Evolutionary conservation across 2,888 invertebrate genomes (phyloP).

Genomic region (Halocaridina rubra): DNA sequence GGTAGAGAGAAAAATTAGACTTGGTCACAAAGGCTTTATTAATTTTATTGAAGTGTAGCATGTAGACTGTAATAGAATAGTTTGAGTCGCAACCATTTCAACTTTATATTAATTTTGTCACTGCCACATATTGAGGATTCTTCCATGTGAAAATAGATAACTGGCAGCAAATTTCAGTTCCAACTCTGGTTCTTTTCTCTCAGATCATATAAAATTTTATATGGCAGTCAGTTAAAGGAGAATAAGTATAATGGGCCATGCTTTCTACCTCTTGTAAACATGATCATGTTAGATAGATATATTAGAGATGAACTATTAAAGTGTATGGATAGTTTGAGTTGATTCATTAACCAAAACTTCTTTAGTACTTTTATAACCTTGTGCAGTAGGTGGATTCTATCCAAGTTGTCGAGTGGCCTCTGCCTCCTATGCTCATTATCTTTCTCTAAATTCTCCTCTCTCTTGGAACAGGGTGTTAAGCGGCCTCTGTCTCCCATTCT

Average conservation of each 20-base stretch:
- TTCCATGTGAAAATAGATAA: too few species aligned
- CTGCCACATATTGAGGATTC: too few species aligned
- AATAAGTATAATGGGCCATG: conserved; percentile 4
- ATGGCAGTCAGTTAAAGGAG: conserved; percentile 6
- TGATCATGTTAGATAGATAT: conserved; percentile 59
- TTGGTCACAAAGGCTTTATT: not conserved
- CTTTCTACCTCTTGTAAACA: conserved; percentile 42
- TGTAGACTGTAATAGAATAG: too few species aligned
- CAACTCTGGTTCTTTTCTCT: too few species aligned
- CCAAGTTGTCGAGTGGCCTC: not conserved
- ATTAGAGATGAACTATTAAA: conserved; percentile 57
- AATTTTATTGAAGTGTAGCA: too few species aligned
- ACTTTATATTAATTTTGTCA: too few species aligned
- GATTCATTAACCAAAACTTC: conserved; percentile 4
- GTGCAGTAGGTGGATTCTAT: not conserved
- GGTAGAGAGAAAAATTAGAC: not conserved
- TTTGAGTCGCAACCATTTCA: too few species aligned
- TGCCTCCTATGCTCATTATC: too few species aligned
- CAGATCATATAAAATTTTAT: too few species aligned
- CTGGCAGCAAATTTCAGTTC: too few species aligned
- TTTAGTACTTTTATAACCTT: not conserved
- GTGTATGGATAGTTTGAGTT: conserved; percentile 49
- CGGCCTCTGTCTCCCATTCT: not conserved
- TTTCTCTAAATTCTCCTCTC: too few species aligned
- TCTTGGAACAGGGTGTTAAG: not conserved